phyloP scores from a whole-genome alignment of 1,140 invertebrate species.

The Cylas formicarius region DNA sequence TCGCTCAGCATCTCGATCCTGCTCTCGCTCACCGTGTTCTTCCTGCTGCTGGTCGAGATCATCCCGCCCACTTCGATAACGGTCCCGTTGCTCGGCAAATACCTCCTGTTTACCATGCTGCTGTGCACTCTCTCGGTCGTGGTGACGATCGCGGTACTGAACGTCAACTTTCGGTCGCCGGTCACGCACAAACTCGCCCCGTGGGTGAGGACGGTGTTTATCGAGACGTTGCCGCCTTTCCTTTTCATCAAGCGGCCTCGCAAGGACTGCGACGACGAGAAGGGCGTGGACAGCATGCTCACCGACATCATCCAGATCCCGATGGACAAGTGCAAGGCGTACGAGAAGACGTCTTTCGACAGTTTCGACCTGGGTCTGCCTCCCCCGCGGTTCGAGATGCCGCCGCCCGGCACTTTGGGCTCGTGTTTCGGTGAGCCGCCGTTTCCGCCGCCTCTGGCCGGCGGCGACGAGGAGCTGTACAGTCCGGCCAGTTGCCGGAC shows the following conservation, averaged over 20 bases:
- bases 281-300: constrained; percentile 34
- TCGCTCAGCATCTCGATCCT: constrained; percentile 97
- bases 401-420: constrained; percentile 46
- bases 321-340: constrained; percentile 38
- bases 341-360: constrained; percentile 36
- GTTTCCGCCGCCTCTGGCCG: constrained; percentile 60
- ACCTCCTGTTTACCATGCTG: constrained; percentile 98
- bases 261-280: constrained; percentile 58
- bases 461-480: constrained; percentile 73
- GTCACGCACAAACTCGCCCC: constrained; percentile 92
- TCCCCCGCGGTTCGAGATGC: constrained; percentile 49
- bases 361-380: constrained; percentile 43
- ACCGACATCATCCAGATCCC: constrained; percentile 41
- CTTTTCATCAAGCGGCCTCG: constrained; percentile 77
- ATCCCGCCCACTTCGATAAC: constrained; percentile 99
- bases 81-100: constrained; percentile 95
- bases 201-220: constrained; percentile 84
- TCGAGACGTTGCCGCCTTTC: constrained; percentile 79
- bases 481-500: constrained; percentile 52
- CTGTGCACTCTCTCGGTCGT: constrained; percentile 96
- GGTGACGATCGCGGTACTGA: constrained; percentile 95
- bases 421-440: constrained; percentile 58
- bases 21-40: constrained; percentile 97
- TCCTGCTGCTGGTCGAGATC: constrained; percentile 94
- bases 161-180: constrained; percentile 97